Evolutionary conservation across 2,888 invertebrate genomes (phyloP).

Genomic region (Sepiola atlantica): DNA sequence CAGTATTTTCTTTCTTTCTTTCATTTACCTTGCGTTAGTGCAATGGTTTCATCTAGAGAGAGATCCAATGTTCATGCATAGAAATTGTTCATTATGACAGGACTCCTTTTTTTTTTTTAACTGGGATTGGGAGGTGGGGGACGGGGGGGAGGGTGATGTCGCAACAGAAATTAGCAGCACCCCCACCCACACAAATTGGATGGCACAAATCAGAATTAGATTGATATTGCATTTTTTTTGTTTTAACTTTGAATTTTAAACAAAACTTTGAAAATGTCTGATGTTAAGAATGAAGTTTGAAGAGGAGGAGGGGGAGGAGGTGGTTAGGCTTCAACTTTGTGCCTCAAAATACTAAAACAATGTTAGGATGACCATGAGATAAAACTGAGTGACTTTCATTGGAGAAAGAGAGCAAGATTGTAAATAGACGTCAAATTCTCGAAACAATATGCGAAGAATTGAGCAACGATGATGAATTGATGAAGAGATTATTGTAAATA

Average conservation of each 20-base stretch:
- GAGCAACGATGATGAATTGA: neutral
- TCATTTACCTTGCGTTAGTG: neutral
- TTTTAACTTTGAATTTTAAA: neutral
- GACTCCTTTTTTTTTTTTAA: neutral
- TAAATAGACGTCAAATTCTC: neutral
- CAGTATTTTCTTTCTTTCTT: no score
- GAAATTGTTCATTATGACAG: neutral
- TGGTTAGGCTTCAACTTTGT: no score
- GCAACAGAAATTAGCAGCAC: neutral
- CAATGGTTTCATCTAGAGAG: neutral
- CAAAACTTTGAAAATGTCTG: neutral
- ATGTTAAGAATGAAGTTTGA: no score
- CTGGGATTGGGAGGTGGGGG: neutral
- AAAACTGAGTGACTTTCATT: neutral
- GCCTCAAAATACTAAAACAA: neutral
- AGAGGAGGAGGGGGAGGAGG: neutral
- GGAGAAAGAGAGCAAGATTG: neutral
- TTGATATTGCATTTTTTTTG: neutral
- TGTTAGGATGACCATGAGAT: neutral
- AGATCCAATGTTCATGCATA: neutral
- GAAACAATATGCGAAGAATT: neutral
- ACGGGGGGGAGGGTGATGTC: no score
- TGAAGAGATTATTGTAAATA: neutral
- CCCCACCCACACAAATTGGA: neutral
- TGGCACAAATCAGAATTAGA: neutral